Base-by-base conservation (phyloP, 2,888 invertebrate species). In the Harpalus rubripes region DNA sequence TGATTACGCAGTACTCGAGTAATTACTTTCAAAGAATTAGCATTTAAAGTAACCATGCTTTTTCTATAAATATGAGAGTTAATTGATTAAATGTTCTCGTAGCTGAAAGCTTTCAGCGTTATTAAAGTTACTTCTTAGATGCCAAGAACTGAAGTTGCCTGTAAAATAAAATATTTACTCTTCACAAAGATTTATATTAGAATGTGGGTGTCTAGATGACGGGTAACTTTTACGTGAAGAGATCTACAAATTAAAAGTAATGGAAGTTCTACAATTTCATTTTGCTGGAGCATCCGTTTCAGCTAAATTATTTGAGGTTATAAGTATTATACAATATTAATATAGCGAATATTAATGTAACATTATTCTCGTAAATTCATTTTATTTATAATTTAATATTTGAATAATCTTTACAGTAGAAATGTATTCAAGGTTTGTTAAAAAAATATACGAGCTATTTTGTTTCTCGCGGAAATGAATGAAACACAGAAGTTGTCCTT, bases 71-170 rank as follows among this genome's bases (percentile, higher is more conserved):
- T n/a, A 32, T 15, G 7, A 68, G 68, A 74, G 44, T 5, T 74
- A 74, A 74, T 74, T 74, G 44, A 74, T 74, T 74, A 44, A 74
- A 74, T 18, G 12, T 41, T 18, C 16, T 44, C 52, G 32, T 74
- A 22, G 15, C 6, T 74, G 7, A 16, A 72, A 41, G 72, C 72
- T 74, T 74, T 74, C 8, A 74, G 10, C 72, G 15, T 44, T 74
- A 74, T 74, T 41, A 74, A 74, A 74, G 7, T 74, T 44, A 41
- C 39, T 7, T 26, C 44, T 52, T 52, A 32, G 15, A 10, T 7
- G 16, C 0, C 2, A 16, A 16, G 32, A 59, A 59, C n/a, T 7
- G 15, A 16, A 7, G 7, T n/a, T 59, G 59, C 16, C 32, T 16
- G 59, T n/a, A 59, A 59, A 59, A 7, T 16, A 16, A 12, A 59